Conservation (phyloP, 1,140 invertebrate species). For the Caenorhabditis elegans region WBcel235 BX284604.4:15637501-15638000, state of each 20-base stretch:
- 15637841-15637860: not conserved
- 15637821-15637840: not conserved
- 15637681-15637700: not conserved
- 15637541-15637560: too few species aligned
- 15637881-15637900: not conserved
- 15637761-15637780: not conserved
- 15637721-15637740: not conserved
- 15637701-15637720: not conserved
- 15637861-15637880: not conserved
- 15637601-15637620: too few species aligned
- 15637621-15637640: too few species aligned
- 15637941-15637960: not conserved
- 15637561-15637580: too few species aligned
- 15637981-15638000: not conserved
- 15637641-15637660: too few species aligned
- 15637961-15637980: not conserved
- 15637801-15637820: not conserved
- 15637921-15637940: not conserved
- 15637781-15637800: not conserved
- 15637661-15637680: not conserved
- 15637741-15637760: not conserved
- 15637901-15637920: not conserved
- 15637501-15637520: too few species aligned
- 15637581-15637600: too few species aligned
- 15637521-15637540: too few species aligned